Evolutionary conservation across 2,113 vertebrate genomes (phyloP).

Genomic region (Malaclemys terrapin): DNA sequence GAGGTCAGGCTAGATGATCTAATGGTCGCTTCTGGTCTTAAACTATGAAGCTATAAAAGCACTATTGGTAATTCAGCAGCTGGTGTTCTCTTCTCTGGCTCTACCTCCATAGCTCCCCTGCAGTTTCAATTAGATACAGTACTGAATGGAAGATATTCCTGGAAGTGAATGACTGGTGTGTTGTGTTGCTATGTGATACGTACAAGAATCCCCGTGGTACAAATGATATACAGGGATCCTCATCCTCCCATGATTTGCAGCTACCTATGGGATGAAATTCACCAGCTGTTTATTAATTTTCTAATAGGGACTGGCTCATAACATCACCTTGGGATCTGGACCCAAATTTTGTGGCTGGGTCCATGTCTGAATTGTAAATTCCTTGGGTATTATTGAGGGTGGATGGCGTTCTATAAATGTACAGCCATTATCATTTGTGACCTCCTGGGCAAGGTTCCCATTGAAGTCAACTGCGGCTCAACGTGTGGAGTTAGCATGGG

Average conservation of each 20-base stretch:
- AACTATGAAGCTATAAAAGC: not conserved
- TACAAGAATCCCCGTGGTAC: not conserved
- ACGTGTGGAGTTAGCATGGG: not conserved
- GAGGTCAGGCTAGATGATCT: not conserved
- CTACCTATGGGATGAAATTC: not conserved
- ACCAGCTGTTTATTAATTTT: not conserved
- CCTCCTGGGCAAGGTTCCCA: not conserved
- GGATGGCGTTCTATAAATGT: not conserved
- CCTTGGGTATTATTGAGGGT: not conserved
- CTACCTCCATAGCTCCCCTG: not conserved
- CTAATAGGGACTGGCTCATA: not conserved
- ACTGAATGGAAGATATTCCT: not conserved
- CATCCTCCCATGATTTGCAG: not conserved
- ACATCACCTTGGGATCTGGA: not conserved
- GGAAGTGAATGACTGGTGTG: not conserved
- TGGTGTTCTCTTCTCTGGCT: not conserved
- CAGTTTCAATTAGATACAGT: not conserved
- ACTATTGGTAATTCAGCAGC: not conserved
- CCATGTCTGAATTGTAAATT: not conserved
- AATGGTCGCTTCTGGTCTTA: not conserved
- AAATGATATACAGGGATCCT: not conserved
- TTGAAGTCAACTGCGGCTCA: not conserved
- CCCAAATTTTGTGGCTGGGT: not conserved
- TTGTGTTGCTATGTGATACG: not conserved
- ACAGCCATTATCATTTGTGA: not conserved